A percentile compares a stretch with the other conserved stretches of the same genome.
These are phyloP conservation scores for Ecdyonurus torrentis DNA, from an alignment of 2,888 invertebrate genomes.

Conservation along the genomic window DNA sequence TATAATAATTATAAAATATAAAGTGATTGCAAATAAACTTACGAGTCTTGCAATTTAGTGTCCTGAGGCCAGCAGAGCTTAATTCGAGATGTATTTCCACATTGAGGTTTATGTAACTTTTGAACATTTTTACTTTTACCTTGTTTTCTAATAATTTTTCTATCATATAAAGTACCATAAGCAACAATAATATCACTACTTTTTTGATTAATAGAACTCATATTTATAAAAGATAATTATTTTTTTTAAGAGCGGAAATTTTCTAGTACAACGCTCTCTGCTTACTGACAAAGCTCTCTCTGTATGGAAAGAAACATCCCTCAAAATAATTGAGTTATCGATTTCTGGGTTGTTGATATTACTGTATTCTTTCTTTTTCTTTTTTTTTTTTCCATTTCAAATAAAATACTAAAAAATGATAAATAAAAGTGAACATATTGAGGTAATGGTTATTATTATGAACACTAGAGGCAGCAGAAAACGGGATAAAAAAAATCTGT, in stretches of 20 bases:
- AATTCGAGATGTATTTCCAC: not conserved
- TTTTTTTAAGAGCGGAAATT: too few relatives aligned
- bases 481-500: not conserved
- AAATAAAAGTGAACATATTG: not conserved
- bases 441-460: not conserved
- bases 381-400: not conserved
- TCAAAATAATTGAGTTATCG: not conserved
- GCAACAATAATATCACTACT: not conserved
- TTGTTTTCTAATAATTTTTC: not conserved
- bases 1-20: too few relatives aligned
- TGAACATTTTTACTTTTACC: not conserved
- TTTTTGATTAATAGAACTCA: too few relatives aligned
- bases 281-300: not conserved
- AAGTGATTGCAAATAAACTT: constrained; percentile 25
- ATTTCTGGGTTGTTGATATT: not conserved
- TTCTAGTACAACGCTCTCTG: not conserved
- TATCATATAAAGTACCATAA: not conserved
- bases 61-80: constrained; percentile 46
- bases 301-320: not conserved
- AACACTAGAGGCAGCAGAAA: not conserved
- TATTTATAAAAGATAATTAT: too few relatives aligned
- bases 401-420: not conserved
- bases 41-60: constrained; percentile 24
- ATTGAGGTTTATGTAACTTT: not conserved
- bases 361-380: not conserved